These are phyloP conservation scores for Porites lutea DNA, from an alignment of 64 coral and sea anemone species.

Conservation along the genomic window DNA sequence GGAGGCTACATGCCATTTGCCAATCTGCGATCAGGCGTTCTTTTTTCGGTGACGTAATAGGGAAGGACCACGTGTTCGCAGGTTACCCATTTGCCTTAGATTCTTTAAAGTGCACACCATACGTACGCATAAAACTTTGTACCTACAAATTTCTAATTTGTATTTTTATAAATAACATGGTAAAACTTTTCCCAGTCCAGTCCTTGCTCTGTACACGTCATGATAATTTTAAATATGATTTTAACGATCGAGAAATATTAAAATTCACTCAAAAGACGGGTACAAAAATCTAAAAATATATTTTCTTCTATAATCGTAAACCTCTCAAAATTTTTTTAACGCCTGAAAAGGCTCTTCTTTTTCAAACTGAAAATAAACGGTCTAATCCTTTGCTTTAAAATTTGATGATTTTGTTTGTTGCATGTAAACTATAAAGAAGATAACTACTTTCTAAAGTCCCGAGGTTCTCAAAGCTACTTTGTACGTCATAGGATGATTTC, in stretches of 20 bases:
- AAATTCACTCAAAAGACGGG: not conserved
- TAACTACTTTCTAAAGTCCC: not conserved
- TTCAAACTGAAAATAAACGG: conserved; percentile 27
- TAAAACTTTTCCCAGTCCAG: not conserved
- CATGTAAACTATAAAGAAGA: not conserved
- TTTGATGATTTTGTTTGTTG: not conserved
- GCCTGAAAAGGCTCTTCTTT: not conserved
- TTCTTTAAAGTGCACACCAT: too few relatives aligned
- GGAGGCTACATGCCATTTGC: too few relatives aligned
- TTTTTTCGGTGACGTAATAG: too few relatives aligned
- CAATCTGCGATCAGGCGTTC: too few relatives aligned
- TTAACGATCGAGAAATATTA: not conserved
- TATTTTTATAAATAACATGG: conserved; percentile 21
- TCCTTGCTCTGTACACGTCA: not conserved
- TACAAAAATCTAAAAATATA: not conserved
- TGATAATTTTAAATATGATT: conserved; percentile 19
- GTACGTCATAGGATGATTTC: not conserved
- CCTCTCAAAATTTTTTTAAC: conserved; percentile 22
- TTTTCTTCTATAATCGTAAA: not conserved
- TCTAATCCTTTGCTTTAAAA: not conserved
- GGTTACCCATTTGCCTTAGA: too few relatives aligned
- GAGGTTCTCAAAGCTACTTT: not conserved
- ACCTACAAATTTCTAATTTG: not conserved
- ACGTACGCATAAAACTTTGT: not conserved
- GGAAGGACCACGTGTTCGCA: too few relatives aligned